phyloP scores from a whole-genome alignment of 2,888 invertebrate species.

The Cerceris rybyensis region DNA sequence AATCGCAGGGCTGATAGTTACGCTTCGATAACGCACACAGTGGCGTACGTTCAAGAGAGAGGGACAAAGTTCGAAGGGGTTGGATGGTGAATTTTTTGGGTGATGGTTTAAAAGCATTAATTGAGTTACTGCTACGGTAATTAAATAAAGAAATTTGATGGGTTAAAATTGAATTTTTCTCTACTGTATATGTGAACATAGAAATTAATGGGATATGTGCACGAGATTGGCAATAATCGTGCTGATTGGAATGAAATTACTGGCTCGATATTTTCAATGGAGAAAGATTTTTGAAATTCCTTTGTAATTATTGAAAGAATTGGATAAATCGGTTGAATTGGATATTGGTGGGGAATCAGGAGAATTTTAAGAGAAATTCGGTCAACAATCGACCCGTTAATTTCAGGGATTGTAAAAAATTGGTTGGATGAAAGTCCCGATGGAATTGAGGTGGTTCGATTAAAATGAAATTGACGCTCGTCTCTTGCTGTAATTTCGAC shows the following conservation, averaged over 20 bases:
- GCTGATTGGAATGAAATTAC: too few species aligned
- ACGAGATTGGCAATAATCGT: too few species aligned
- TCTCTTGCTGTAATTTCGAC: constrained; percentile 44
- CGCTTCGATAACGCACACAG: constrained; percentile 12
- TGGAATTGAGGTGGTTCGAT: constrained; percentile 34
- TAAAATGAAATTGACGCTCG: constrained; percentile 50
- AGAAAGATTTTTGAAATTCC: too few species aligned
- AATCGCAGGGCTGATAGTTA: constrained; percentile 2
- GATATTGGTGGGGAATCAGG: neutral
- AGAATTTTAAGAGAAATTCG: neutral
- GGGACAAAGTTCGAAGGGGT: too few species aligned
- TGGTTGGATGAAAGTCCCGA: neutral
- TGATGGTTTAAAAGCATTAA: too few species aligned
- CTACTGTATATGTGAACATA: too few species aligned
- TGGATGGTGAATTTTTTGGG: too few species aligned
- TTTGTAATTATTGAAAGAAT: neutral
- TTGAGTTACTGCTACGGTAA: too few species aligned
- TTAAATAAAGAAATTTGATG: too few species aligned
- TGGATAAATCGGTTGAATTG: neutral
- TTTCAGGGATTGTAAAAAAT: neutral
- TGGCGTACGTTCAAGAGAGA: neutral
- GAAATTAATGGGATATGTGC: too few species aligned
- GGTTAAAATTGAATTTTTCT: too few species aligned
- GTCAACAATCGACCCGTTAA: neutral
- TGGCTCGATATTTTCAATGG: too few species aligned